Percentiles rank a stretch among this genome's conserved stretches.
Evolutionary conservation across 2,113 vertebrate genomes (phyloP).

Genomic region (Myodes glareolus): DNA sequence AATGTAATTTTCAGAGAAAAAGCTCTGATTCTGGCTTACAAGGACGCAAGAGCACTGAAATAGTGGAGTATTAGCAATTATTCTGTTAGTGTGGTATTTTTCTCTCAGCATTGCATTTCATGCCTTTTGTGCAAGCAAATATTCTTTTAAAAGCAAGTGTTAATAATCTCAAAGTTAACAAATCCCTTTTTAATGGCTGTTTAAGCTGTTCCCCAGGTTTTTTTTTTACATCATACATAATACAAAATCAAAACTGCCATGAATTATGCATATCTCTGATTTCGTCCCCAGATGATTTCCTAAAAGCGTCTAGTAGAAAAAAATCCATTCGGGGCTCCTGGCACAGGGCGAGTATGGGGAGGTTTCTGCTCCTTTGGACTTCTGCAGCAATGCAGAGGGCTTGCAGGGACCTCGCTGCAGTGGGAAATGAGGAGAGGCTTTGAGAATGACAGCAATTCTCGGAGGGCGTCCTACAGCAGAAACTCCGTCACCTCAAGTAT

Average conservation of each 20-base stretch:
- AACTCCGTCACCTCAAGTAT: neutral
- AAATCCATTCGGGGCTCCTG: neutral
- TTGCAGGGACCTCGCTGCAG: too few species aligned
- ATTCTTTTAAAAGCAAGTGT: constrained; percentile 2
- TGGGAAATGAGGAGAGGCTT: neutral
- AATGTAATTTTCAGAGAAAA: neutral
- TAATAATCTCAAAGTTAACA: neutral
- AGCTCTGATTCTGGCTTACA: neutral
- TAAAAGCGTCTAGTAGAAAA: constrained; percentile 21
- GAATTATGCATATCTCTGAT: neutral
- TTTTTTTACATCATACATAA: neutral
- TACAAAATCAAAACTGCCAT: neutral
- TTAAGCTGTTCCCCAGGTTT: constrained; percentile 7
- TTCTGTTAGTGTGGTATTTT: neutral
- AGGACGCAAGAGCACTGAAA: neutral
- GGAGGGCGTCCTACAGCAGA: neutral
- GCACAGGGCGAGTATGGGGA: neutral
- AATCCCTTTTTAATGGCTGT: neutral
- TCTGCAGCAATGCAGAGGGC: neutral
- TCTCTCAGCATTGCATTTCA: neutral
- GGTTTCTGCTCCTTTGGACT: neutral
- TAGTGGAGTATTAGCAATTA: neutral
- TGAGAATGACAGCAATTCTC: neutral
- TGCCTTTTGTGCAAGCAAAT: neutral
- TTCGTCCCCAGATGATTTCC: neutral